Conservation (phyloP, 2,888 invertebrate species). For the Dryobotodes eremita region DNA sequence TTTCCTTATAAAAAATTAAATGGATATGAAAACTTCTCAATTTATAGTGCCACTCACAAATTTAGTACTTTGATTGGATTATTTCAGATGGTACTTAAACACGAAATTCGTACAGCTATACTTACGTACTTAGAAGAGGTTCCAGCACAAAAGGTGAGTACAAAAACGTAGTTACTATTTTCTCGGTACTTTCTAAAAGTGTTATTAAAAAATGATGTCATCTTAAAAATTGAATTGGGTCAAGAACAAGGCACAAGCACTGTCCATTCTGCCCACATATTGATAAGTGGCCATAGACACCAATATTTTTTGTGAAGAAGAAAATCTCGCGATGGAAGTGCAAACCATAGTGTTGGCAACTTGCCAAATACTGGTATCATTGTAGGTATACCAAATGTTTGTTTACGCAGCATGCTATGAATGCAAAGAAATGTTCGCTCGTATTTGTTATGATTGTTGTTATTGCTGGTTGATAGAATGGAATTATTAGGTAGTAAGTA, state of each 20-base stretch:
- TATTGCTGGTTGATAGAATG: conserved; percentile 28
- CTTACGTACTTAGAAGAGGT: too few species aligned
- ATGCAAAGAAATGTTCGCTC: conserved; percentile 22
- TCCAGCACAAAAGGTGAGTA: not conserved
- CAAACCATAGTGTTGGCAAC: conserved; percentile 35
- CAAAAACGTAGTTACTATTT: not conserved
- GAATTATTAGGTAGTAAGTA: not conserved
- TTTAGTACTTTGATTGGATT: too few species aligned
- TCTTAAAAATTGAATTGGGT: conserved; percentile 2
- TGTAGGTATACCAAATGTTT: conserved; percentile 30
- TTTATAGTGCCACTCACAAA: too few species aligned
- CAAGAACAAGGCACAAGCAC: conserved; percentile 6
- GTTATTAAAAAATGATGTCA: not conserved
- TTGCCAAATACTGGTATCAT: conserved; percentile 40
- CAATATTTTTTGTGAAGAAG: conserved; percentile 20
- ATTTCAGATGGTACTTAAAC: too few species aligned
- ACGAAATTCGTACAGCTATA: too few species aligned
- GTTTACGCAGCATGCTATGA: conserved; percentile 15
- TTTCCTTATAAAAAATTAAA: not conserved
- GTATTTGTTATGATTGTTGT: conserved; percentile 25
- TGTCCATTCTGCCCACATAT: conserved; percentile 8
- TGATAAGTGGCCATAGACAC: conserved; percentile 25
- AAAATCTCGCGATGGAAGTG: conserved; percentile 26
- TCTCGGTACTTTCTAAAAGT: not conserved
- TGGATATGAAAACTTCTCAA: too few species aligned